Evolutionary conservation across 2,888 invertebrate species (phyloP).

Genomic region (Tricholauxania praeusta): DNA sequence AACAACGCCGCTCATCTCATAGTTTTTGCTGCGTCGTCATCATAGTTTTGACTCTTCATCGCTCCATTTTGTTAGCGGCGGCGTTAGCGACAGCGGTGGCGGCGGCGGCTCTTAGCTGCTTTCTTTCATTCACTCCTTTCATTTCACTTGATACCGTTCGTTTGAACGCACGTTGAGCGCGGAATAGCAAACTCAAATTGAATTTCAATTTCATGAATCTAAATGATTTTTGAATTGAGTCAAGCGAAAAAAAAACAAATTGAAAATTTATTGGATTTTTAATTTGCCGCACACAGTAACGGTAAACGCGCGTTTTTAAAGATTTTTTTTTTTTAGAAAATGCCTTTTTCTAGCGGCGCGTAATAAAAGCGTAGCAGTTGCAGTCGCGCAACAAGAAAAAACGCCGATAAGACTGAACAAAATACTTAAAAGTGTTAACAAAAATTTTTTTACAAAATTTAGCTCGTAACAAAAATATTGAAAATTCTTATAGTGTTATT

Average conservation of each 20-base stretch:
- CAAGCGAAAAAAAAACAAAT: background rate
- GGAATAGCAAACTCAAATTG: slow-evolving; percentile 47
- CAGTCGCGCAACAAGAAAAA: background rate
- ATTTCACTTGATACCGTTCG: slow-evolving; percentile 69
- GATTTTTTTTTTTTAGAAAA: no score
- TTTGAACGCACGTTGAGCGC: slow-evolving; percentile 68
- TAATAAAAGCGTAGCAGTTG: background rate
- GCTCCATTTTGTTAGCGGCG: slow-evolving; percentile 4
- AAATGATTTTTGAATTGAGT: slow-evolving; percentile 1
- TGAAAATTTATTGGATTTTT: no score
- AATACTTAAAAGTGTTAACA: slow-evolving; percentile 12
- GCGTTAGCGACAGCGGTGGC: slow-evolving; percentile 22
- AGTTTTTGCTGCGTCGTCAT: slow-evolving; percentile 8
- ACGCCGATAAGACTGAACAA: slow-evolving; percentile 28
- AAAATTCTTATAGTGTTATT: background rate
- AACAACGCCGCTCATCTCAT: slow-evolving; percentile 39
- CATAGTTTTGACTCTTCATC: no score
- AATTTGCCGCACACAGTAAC: no score
- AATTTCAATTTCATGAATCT: slow-evolving; percentile 14
- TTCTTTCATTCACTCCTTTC: slow-evolving; percentile 69
- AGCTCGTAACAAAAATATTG: background rate
- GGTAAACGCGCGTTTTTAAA: no score
- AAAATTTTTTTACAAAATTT: background rate
- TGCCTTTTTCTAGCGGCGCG: background rate
- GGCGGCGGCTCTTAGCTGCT: slow-evolving; percentile 59